Evolutionary conservation across 1,140 invertebrate genomes (phyloP).

Genomic region (Berghia stephanieae): DNA sequence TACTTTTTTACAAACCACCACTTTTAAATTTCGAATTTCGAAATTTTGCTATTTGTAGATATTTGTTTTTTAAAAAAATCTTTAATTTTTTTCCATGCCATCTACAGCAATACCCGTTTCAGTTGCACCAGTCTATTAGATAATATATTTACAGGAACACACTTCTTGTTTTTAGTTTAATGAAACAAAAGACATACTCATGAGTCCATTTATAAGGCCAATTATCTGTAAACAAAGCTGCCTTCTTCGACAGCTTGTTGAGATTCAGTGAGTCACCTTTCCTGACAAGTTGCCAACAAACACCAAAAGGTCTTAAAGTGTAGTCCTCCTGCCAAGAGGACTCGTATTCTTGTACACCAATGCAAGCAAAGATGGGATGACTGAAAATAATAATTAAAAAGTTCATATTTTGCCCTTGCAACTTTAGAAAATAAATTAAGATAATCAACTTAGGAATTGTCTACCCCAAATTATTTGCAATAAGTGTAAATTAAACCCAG

Average conservation of each 20-base stretch:
- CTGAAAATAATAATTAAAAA: slow-evolving; percentile 36
- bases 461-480: too few species aligned
- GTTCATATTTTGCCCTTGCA: too few species aligned
- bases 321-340: slow-evolving; percentile 54
- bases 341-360: slow-evolving; percentile 61
- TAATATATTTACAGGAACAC: background rate
- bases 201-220: slow-evolving; percentile 50
- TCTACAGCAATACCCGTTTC: too few species aligned
- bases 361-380: slow-evolving; percentile 57
- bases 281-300: slow-evolving; percentile 50
- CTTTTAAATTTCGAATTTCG: too few species aligned
- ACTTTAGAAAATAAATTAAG: too few species aligned
- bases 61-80: too few species aligned
- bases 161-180: too few species aligned
- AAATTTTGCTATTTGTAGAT: too few species aligned
- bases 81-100: too few species aligned
- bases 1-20: too few species aligned
- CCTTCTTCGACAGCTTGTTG: slow-evolving; percentile 35
- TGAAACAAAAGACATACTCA: slow-evolving; percentile 41
- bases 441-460: too few species aligned
- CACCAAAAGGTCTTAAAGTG: slow-evolving; percentile 56
- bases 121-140: background rate
- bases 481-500: too few species aligned
- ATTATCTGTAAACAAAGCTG: slow-evolving; percentile 42
- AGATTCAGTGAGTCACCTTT: slow-evolving; percentile 38